Base-by-base conservation (phyloP, 2,113 vertebrate species). In the Galemys pyrenaicus region DNA sequence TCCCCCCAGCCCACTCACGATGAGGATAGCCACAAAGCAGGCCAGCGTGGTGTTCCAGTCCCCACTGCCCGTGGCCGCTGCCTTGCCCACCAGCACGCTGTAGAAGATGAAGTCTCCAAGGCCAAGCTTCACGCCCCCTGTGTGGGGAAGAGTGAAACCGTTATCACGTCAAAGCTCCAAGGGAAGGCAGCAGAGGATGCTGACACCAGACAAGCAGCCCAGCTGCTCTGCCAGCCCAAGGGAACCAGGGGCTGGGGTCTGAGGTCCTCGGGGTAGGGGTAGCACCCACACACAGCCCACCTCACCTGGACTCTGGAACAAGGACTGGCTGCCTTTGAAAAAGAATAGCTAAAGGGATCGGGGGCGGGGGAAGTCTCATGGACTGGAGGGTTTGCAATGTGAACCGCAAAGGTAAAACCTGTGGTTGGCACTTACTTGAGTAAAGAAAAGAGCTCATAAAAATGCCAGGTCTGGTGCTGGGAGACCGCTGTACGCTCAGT, bases 91-190 rank as follows among this genome's bases (percentile, higher is more conserved):
- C 94, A 99, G 98, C 9, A 99, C 99, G 0, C 99, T 99, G 98
- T 99, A 99, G 98, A 99, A 99, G 98, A 99, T 99, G 98, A 99
- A 99, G 93, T 99, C 99, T 17, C 99, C 99, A 2, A 99, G 99
- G n/a, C 99, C 99, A 0, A 99, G 98, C 96, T 99, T 99, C 96
- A 99, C 99, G 0, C 99, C 99, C 41, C 99, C 99, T 99, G 68
- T 56, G 39, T 80, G 80, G 54, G 7, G 2, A 56, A 67, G 37
- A 91, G 44, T 0, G 22, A 39, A 2, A 11, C 30, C 1, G 0
- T 91, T 6, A 32, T 60, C 24, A 4, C 5, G 51, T 6, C 1
- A 32, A 16, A 56, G 83, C 11, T 54, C 22, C 8, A 0, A 30
- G 54, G 70, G 54, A 39, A 70, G 20, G 60, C 1, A 3, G 30